Base-by-base conservation (phyloP, 2,797 vertebrate genomes). In the Squalus acanthias region DNA sequence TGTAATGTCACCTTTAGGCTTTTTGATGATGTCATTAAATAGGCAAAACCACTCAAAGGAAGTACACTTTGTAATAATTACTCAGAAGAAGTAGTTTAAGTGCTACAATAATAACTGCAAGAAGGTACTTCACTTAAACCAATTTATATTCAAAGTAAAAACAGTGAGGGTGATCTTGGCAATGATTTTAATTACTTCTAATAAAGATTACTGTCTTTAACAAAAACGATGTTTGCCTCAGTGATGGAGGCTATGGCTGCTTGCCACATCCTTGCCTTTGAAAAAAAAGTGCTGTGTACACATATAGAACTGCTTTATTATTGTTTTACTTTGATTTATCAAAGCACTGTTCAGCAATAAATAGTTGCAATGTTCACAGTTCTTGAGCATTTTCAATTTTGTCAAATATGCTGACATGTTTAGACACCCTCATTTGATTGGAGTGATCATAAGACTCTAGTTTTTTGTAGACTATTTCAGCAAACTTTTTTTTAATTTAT, bases 91-190 rank as follows among this genome's bases (percentile, higher is more conserved):
- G 92, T 67, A 93, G 65, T 69, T 94, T 67, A 67, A 94, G n/a
- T 46, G 22, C 22, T 39, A 69, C 92, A 69, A 70, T 24, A 94
- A 94, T 94, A 69, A 94, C 92, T 69, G 65, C 63, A 94, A 94
- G 92, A 70, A 94, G 50, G 39, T 94, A 46, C 39, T 69, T 69
- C 63, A 39, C n/a, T 70, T 39, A 94, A 70, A 94, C n/a, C 92
- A 94, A 94, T 94, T 94, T 94, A 94, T 46, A 94, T 94, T 94
- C 67, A 94, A 94, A 94, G 92, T 46, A 46, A 93, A 93, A 93
- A 69, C 91, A 69, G 13, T 9, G n/a, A 93, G 33, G 69, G 91
- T 93, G 63, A 93, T 67, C 63, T 93, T 93, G 91, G 91, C 91
- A 46, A 39, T 69, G 91, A 69, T 69, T 93, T 93, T 93, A 93